Evolutionary conservation across 2,797 vertebrate genomes (phyloP).

Genomic region (Champsocephalus gunnari): DNA sequence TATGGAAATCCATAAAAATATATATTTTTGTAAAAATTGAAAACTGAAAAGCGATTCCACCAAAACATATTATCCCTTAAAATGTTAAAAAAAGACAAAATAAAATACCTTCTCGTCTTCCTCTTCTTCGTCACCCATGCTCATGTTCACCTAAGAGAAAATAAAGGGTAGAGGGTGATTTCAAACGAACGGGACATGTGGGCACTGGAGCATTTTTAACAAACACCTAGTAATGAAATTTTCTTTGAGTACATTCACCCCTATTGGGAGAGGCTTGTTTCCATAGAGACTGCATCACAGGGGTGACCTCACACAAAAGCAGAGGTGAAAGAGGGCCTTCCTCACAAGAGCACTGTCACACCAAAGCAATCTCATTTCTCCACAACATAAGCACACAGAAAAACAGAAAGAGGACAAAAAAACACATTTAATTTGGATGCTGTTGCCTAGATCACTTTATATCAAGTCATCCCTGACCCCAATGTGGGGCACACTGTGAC

Average conservation of each 20-base stretch:
- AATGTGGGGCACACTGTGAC: constrained; percentile 73
- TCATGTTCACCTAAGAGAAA: constrained; percentile 90
- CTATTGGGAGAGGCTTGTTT: constrained; percentile 88
- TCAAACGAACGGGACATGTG: constrained; percentile 79
- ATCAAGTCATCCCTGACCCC: constrained; percentile 85
- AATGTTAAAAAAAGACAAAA: constrained; percentile 63
- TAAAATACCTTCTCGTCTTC: constrained; percentile 96
- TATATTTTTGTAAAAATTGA: constrained; percentile 26
- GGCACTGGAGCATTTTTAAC: constrained; percentile 85
- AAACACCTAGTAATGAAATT: constrained; percentile 89
- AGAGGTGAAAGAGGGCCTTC: constrained; percentile 87
- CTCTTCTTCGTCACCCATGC: constrained; percentile 92
- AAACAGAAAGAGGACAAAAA: constrained; percentile 71
- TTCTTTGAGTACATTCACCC: constrained; percentile 87
- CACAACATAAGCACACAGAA: constrained; percentile 82
- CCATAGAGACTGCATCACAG: constrained; percentile 88
- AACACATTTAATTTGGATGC: constrained; percentile 84
- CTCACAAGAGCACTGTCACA: constrained; percentile 86
- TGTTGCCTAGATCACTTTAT: constrained; percentile 85
- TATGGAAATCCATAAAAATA: constrained; percentile 10
- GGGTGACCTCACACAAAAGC: constrained; percentile 88
- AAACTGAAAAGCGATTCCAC: constrained; percentile 21
- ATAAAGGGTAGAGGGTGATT: constrained; percentile 79
- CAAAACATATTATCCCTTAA: constrained; percentile 63
- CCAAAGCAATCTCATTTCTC: constrained; percentile 87